Base-by-base conservation (phyloP, 2,113 vertebrate species). In the Geococcyx californianus region DNA sequence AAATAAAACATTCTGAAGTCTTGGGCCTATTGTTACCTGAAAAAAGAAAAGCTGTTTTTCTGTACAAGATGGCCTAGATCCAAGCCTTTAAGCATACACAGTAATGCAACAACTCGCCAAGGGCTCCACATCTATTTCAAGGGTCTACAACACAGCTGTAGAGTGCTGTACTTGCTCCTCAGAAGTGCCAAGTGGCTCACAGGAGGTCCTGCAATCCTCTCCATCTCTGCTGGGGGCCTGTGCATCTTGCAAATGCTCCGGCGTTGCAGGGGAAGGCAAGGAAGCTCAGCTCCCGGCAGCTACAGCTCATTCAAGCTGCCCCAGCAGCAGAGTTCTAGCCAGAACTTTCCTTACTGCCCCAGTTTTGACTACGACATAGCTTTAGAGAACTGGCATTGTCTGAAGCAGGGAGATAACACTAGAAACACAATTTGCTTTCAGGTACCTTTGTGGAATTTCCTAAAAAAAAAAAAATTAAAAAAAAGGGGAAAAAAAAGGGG, bases 31-130 rank as follows among this genome's bases (percentile, higher is more conserved):
- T 44, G 62, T 44, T 31, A 88, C 62, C 64, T 91, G 63, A 67
- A 94, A 93, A 52, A 90, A 83, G 47, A 91, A 95, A 91, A 87
- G 79, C 60, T 59, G 78, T 92, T 80, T 68, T 89, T 80, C 70
- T 89, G 16, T 51, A 78, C 1, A 1, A 51, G 56, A 56, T 63
- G 33, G 79, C 42, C 52, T 40, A 59, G 67, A 80, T 77, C 67
- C 40, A 87, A 87, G 54, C 58, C 31, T 87, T 88, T 84, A 42
- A 77, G 59, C 40, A 33, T 9, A 84, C 15, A 7, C 0, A 24
- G 29, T 38, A 82, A 67, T 2, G 6, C 47, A 52, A 42, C 56
- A 42, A 74, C 33, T 42, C n/a, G 67, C 72, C 56, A 86, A 58
- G 15, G 64, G 44, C 76, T 72, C 52, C 69, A 78, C 38, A 60